Evolutionary conservation across 2,797 vertebrate species (phyloP).

Genomic region (Pseudochaenichthys georgianus): DNA sequence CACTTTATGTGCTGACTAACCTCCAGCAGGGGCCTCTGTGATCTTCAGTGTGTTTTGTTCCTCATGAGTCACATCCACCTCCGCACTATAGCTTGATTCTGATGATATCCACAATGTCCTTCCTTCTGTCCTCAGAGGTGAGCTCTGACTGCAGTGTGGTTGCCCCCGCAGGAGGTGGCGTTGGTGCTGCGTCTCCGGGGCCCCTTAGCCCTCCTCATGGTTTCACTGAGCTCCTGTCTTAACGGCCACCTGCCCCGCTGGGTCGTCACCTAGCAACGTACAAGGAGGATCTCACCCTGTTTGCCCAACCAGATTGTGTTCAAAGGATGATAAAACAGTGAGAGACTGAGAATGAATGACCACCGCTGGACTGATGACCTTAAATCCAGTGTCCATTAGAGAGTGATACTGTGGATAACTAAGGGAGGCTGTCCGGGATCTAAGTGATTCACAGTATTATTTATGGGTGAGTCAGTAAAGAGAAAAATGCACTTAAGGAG

Average conservation of each 20-base stretch:
- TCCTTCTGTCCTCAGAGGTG: constrained; percentile 78
- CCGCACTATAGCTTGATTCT: neutral
- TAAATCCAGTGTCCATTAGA: constrained; percentile 22
- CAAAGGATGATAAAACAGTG: constrained; percentile 32
- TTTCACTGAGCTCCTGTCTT: constrained; percentile 43
- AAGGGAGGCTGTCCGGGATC: constrained; percentile 10
- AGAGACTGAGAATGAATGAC: constrained; percentile 35
- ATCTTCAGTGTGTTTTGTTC: neutral
- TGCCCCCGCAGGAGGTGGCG: constrained; percentile 84
- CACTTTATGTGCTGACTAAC: neutral
- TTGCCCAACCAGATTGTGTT: constrained; percentile 53
- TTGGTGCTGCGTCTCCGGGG: constrained; percentile 78
- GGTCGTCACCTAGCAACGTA: constrained; percentile 68
- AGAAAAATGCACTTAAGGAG: constrained; percentile 21
- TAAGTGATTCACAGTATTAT: constrained; percentile 11
- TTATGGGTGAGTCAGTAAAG: constrained; percentile 6
- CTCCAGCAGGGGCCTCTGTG: neutral
- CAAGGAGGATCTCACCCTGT: constrained; percentile 38
- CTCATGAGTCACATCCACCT: constrained; percentile 11
- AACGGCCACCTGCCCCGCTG: constrained; percentile 36
- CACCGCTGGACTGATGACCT: constrained; percentile 39
- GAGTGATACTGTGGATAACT: neutral
- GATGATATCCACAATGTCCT: constrained; percentile 31
- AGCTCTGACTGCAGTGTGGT: constrained; percentile 88
- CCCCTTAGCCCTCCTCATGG: constrained; percentile 45